These are phyloP conservation scores for Dasyurus viverrinus DNA, from an alignment of 2,113 vertebrate species.

Conservation along the genomic window DNA sequence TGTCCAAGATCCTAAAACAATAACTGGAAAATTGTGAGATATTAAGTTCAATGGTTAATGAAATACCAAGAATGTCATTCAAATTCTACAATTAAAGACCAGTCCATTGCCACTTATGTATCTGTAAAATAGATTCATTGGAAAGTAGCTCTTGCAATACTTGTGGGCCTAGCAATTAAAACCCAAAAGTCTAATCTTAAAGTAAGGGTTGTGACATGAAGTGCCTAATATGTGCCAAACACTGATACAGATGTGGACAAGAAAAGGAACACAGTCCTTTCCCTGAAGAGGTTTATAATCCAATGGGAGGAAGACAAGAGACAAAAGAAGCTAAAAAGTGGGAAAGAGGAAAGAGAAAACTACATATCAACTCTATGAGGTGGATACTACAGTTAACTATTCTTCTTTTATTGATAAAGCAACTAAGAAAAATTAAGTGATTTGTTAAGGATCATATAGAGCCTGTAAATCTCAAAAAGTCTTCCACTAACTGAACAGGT, in stretches of 20 bases:
- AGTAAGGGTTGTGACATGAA: not conserved
- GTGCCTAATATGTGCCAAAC: not conserved
- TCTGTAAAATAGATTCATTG: not conserved
- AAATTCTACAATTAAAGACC: not conserved
- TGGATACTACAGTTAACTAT: no score
- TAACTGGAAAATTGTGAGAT: not conserved
- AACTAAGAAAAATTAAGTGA: not conserved
- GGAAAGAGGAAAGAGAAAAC: rapidly evolving
- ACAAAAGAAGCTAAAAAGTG: not conserved
- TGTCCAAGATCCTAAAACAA: constrained; percentile 26
- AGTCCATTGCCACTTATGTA: not conserved
- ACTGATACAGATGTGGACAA: not conserved
- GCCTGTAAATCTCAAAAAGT: not conserved
- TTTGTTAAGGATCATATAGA: not conserved
- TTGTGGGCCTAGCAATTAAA: not conserved
- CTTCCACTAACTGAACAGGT: not conserved
- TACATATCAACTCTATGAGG: no score
- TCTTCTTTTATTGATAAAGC: no score
- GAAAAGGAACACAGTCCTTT: not conserved
- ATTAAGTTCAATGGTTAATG: not conserved
- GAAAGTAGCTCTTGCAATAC: not conserved
- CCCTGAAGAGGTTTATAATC: no score
- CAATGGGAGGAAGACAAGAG: not conserved
- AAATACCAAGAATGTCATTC: not conserved
- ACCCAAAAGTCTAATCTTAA: not conserved